Evolutionary conservation across 2,888 invertebrate species (phyloP), one percentile per base, ranked within the genome.

Genomic region (Leucophenga montana): DNA sequence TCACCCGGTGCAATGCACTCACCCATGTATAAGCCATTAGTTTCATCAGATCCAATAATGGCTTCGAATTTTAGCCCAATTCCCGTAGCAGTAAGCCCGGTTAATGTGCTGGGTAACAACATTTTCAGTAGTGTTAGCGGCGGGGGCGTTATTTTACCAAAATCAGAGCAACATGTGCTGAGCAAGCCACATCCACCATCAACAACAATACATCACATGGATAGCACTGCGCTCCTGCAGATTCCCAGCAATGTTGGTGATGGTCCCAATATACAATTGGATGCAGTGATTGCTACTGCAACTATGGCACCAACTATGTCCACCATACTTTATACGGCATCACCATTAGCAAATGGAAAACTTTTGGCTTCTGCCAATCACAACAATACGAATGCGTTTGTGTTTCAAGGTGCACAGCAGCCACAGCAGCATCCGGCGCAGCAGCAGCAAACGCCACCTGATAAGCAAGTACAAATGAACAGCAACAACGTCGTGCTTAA

Each of bases 1-100:
- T 33, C 66, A 11, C 70, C 70, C 2, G 57, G 9, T 68, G 67
- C 16, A 13, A 16, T 6, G 72, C 75, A 56, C 18, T 72, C 77
- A 22, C 78, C 83, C 11, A 62, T 80, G 8, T 88, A 84, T 64
- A 87, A 87, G 59, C 73, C 84, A 3, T 22, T 77, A 20, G 66
- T 77, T 56, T 57, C 75, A 6, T 75, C 78, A 1, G 88, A 87
- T 70, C 86, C 86, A 0, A 56, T 87, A 13, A 84, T 88, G 77
- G 78, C 82, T n/a, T 77, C 87, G 18, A 86, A 84, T 73, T 78
- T 81, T 20, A 84, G 73, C 65, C 74, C 74, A 13, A 39, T 78
- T 11, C 72, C 76, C n/a, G 70, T 69, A n/a, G 71, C 73, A 27
- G 67, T 69, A 0, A 74, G 71, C 22, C 69, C 76, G 4, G 71